Percentiles rank a stretch among this genome's conserved stretches.
Conservation (phyloP, 2,888 invertebrate genomes). For the Volucella inflata region DNA sequence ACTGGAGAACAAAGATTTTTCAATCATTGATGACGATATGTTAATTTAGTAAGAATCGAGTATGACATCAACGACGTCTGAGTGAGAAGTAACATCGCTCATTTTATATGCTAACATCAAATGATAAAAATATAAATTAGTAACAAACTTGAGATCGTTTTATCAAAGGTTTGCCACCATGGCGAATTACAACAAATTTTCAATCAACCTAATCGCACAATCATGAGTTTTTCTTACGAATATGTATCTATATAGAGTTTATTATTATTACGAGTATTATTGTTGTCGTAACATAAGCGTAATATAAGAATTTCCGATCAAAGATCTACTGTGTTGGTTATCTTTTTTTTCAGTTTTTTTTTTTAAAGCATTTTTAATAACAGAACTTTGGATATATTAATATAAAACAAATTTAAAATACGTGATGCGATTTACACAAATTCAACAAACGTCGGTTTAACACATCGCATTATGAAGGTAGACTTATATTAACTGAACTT, state of each 20-base stretch:
- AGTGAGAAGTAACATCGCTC: background rate
- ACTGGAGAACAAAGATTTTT: constrained; percentile 35
- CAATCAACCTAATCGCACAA: no score
- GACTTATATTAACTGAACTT: constrained; percentile 56
- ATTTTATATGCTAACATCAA: constrained; percentile 9
- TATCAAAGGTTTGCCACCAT: constrained; percentile 4
- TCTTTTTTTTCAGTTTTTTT: background rate
- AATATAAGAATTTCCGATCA: no score
- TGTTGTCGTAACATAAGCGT: no score
- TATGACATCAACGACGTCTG: constrained; percentile 62
- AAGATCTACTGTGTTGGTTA: no score
- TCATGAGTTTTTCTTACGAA: no score
- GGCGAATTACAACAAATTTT: no score
- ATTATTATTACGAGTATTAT: no score
- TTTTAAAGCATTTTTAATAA: background rate
- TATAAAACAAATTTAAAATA: constrained; percentile 8
- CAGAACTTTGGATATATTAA: background rate
- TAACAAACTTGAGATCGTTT: constrained; percentile 24
- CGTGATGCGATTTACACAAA: constrained; percentile 9
- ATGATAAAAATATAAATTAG: constrained; percentile 12
- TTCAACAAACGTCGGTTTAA: constrained; percentile 18
- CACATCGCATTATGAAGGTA: constrained; percentile 55
- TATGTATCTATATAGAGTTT: no score
- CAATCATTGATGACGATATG: constrained; percentile 63
- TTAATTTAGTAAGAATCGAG: constrained; percentile 60